Percentiles rank a stretch among this genome's conserved stretches.
Conservation (phyloP, 2,113 vertebrate species). For the Diadophis punctatus region DNA sequence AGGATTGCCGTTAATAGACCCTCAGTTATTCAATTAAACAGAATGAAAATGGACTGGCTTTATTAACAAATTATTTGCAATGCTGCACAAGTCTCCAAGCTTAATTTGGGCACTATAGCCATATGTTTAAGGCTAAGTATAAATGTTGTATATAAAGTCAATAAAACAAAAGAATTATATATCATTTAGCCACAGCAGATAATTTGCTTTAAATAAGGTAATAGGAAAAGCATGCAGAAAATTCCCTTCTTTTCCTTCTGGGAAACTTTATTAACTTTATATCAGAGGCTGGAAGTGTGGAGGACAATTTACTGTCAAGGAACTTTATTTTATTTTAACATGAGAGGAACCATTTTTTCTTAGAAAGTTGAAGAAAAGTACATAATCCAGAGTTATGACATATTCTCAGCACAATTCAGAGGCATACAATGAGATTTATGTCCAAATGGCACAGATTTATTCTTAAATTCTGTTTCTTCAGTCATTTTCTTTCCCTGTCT, state of each 20-base stretch:
- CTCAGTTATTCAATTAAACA: not conserved
- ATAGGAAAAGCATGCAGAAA: not conserved
- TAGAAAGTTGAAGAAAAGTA: not conserved
- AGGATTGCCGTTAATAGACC: not conserved
- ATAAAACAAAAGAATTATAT: not conserved
- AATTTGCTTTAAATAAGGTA: not conserved
- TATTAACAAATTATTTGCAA: not conserved
- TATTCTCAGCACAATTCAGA: not conserved
- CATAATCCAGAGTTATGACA: not conserved
- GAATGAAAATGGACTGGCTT: not conserved
- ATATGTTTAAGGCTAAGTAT: not conserved
- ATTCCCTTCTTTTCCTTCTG: not conserved
- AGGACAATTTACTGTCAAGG: not conserved
- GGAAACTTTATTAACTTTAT: not conserved
- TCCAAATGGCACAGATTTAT: not conserved
- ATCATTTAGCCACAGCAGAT: not conserved
- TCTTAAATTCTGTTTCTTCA: not conserved
- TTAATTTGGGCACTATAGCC: constrained; percentile 1
- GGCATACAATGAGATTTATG: not conserved
- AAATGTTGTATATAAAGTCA: not conserved
- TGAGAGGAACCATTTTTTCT: not conserved
- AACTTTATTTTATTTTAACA: not conserved
- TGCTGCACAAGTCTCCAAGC: not conserved
- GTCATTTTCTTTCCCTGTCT: not conserved
- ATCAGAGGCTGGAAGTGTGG: not conserved